Evolutionary conservation across 2,888 invertebrate genomes (phyloP).

Genomic region (Abrostola triplasia): DNA sequence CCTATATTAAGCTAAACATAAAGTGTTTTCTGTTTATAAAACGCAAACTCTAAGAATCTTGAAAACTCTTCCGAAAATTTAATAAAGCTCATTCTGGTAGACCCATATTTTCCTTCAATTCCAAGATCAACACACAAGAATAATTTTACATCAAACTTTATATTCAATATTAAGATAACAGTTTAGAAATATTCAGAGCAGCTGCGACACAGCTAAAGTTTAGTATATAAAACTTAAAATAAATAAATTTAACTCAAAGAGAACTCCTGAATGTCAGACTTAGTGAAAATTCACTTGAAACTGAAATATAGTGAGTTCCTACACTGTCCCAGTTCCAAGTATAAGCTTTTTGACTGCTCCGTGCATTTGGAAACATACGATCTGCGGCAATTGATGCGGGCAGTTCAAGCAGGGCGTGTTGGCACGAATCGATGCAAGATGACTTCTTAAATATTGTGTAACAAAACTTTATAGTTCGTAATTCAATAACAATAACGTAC

Average conservation of each 20-base stretch:
- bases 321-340: slow-evolving; percentile 61
- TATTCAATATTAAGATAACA: slow-evolving; percentile 35
- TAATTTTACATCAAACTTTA: slow-evolving; percentile 21
- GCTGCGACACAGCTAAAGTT: slow-evolving; percentile 36
- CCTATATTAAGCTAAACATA: too few species aligned
- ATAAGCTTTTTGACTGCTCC: slow-evolving; percentile 67
- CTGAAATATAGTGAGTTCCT: slow-evolving; percentile 59
- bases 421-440: too few species aligned
- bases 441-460: too few species aligned
- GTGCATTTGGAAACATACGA: slow-evolving; percentile 28
- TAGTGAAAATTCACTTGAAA: slow-evolving; percentile 56
- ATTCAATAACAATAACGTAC: too few species aligned
- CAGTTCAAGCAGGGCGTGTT: background rate
- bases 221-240: slow-evolving; percentile 53
- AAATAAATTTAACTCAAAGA: slow-evolving; percentile 60
- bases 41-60: background rate
- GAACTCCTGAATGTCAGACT: slow-evolving; percentile 62
- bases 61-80: background rate
- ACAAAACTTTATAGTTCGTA: too few species aligned
- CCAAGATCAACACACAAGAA: slow-evolving; percentile 18
- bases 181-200: slow-evolving; percentile 31
- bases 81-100: too few species aligned
- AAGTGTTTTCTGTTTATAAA: too few species aligned
- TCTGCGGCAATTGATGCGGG: slow-evolving; percentile 4
- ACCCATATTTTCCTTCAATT: slow-evolving; percentile 20